Evolutionary conservation across 2,888 invertebrate species (phyloP), one percentile per base, ranked within the genome.

Genomic region (Erebia epiphron): DNA sequence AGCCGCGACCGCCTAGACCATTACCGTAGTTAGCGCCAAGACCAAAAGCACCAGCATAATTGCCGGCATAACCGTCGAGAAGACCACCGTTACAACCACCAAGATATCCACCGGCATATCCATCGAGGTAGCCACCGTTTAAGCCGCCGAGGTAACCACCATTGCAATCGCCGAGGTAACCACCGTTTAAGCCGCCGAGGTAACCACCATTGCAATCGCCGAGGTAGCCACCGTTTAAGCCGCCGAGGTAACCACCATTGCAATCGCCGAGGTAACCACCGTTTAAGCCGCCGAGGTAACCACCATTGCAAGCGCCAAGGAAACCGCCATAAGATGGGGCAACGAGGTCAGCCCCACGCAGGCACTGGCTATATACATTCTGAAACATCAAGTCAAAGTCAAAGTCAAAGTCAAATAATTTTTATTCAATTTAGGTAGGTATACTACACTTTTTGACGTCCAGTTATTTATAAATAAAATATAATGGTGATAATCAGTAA

Each of bases 241-340:
- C 63, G 35, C 80, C 80, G 43, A 14, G 16, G 8, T 50, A 50
- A 0, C 26, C 58, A n/a, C 52, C 52, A 7, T 16, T 3, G n/a
- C 13, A 52, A 7, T 9, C 63, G 35, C 80, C 80, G 46, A 14
- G 16, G 8, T 50, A 50, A 14, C 76, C 75, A 71, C 72, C 26
- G 26, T 26, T 26, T 26, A 26, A 26, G 1, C 26, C 26, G 14
- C 61, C 61, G 43, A 41, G 43, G 43, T 43, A 43, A 43, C 43
- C 43, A 11, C 43, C 43, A 43, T 43, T 43, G 2, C 43, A 43
- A 43, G 0, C 43, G 10, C 43, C 43, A 0, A 43, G 10, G 43
- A 11, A 71, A 16, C 76, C 75, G 70, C 54, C 54, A 14, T 18
- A 68, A 4, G 73, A 61, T 13, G 54, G 54, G 2, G n/a, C 52